Evolutionary conservation across 1,140 invertebrate genomes (phyloP).

Genomic region (Propsilocerus akamusi): DNA sequence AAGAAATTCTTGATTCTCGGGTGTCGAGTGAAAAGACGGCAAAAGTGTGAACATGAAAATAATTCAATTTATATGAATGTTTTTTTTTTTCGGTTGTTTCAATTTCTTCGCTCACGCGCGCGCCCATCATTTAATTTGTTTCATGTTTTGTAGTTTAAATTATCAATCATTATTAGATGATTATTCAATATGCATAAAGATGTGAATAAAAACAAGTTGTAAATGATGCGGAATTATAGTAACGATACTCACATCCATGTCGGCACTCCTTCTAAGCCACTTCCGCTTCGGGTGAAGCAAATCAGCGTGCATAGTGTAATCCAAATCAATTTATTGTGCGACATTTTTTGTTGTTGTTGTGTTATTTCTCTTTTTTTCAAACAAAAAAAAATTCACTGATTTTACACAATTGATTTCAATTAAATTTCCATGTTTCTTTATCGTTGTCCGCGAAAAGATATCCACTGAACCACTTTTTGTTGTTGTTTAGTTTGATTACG

Average conservation of each 20-base stretch:
- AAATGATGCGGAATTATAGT: no score
- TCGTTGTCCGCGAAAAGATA: no score
- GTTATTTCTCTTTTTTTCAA: no score
- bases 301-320: constrained; percentile 12
- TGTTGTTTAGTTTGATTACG: no score
- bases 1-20: no score
- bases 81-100: background rate
- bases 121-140: background rate
- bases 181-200: no score
- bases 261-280: constrained; percentile 17
- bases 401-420: no score
- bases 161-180: constrained; percentile 3
- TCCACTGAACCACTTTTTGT: no score
- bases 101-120: background rate
- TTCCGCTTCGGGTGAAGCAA: constrained; percentile 11
- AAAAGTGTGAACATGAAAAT: constrained; percentile 3
- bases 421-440: no score
- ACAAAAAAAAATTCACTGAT: no score
- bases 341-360: background rate
- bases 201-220: no score
- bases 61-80: background rate
- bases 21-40: no score
- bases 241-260: constrained; percentile 24
- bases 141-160: background rate
- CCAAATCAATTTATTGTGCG: background rate